A percentile compares a stretch with the other conserved stretches of the same genome.
These are phyloP conservation scores for Myotis vivesi DNA, from an alignment of 2,797 vertebrate species.

Conservation along the genomic window DNA sequence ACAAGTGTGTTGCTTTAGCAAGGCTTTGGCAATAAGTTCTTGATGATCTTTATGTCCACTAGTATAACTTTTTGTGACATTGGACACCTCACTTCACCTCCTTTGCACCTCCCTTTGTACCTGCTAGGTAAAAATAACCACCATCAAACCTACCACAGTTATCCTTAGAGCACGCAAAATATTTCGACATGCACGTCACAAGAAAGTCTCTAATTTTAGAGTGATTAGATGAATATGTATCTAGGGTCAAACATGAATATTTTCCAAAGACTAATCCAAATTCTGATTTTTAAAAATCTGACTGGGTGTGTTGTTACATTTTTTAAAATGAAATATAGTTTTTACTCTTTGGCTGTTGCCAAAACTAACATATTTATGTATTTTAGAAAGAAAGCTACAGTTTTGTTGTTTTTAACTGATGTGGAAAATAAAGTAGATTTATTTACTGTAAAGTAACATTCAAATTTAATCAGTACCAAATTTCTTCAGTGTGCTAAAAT, in stretches of 20 bases:
- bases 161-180: neutral
- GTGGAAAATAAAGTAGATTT: slow-evolving; percentile 65
- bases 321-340: slow-evolving; percentile 69
- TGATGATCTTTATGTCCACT: neutral
- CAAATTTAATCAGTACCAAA: slow-evolving; percentile 64
- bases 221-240: neutral
- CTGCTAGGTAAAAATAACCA: neutral
- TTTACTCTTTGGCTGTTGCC: slow-evolving; percentile 77
- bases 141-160: neutral
- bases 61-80: neutral
- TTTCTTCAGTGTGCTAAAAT: slow-evolving; percentile 48
- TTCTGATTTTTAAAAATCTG: slow-evolving; percentile 54
- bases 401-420: slow-evolving; percentile 63
- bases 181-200: neutral
- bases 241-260: neutral
- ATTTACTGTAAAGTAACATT: slow-evolving; percentile 49
- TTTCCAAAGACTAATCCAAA: slow-evolving; percentile 20
- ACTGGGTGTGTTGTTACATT: neutral
- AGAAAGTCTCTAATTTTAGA: slow-evolving; percentile 16
- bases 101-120: neutral
- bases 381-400: slow-evolving; percentile 73
- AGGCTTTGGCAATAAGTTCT: neutral
- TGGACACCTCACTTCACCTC: neutral
- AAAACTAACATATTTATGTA: slow-evolving; percentile 78
- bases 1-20: neutral